Conservation (phyloP, 2,888 invertebrate genomes). For the Pantelozetes paolii region DNA sequence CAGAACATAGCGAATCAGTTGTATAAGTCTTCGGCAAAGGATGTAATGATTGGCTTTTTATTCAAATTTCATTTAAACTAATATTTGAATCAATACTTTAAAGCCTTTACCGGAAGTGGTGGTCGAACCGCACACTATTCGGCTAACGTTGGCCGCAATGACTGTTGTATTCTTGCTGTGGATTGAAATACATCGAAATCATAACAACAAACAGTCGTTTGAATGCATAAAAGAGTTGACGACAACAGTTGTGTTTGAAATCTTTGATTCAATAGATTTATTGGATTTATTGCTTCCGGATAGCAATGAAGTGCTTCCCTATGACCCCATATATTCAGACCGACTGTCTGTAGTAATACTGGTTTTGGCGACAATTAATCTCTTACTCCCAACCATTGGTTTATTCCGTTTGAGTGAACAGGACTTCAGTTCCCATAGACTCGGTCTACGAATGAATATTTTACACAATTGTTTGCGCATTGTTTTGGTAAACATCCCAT, state of each 20-base stretch:
- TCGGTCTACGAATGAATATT: conserved; percentile 6
- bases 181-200: conserved; percentile 30
- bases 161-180: conserved; percentile 20
- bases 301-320: neutral
- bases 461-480: conserved; percentile 23
- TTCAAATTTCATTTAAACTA: too few relatives aligned
- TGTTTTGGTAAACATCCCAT: conserved; percentile 2
- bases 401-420: conserved; percentile 23
- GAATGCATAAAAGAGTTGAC: conserved; percentile 14
- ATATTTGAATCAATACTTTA: too few relatives aligned
- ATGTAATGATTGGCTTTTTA: neutral
- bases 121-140: neutral
- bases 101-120: too few relatives aligned
- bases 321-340: neutral
- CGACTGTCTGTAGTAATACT: neutral
- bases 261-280: conserved; percentile 28
- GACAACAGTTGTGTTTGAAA: conserved; percentile 16
- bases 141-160: neutral
- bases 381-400: conserved; percentile 13
- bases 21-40: neutral
- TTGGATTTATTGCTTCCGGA: conserved; percentile 22
- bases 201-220: neutral
- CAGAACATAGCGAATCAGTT: neutral
- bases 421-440: neutral
- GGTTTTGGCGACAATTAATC: conserved; percentile 8